Percentiles rank a stretch among this genome's conserved stretches.
Conservation (phyloP, 2,797 vertebrate species). For the Sparus aurata region DNA sequence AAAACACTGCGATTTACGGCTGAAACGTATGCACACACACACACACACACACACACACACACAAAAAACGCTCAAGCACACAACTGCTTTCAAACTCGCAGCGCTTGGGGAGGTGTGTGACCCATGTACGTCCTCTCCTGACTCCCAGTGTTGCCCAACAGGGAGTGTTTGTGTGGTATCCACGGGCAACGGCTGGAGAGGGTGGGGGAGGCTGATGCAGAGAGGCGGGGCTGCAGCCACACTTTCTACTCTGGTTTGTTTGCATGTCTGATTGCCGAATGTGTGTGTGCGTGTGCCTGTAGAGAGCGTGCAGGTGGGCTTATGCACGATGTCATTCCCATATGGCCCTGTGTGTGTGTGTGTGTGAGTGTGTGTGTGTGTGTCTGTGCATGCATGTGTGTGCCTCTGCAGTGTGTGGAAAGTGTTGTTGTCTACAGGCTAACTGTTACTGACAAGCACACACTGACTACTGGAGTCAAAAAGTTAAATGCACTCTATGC, state of each 20-base stretch:
- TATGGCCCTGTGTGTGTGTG: slow-evolving; percentile 34
- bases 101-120: slow-evolving; percentile 75
- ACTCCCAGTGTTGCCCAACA: slow-evolving; percentile 87
- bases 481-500: slow-evolving; percentile 85
- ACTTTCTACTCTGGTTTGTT: slow-evolving; percentile 77
- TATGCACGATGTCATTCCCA: slow-evolving; percentile 67
- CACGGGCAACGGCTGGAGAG: slow-evolving; percentile 79
- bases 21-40: slow-evolving; percentile 37
- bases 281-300: slow-evolving; percentile 59
- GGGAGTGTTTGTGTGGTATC: slow-evolving; percentile 88
- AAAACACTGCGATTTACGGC: slow-evolving; percentile 22
- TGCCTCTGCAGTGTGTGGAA: slow-evolving; percentile 71
- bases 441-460: slow-evolving; percentile 86
- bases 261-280: slow-evolving; percentile 80
- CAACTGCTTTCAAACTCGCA: slow-evolving; percentile 56
- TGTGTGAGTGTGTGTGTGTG: slow-evolving; percentile 39
- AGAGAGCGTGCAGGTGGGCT: slow-evolving; percentile 72
- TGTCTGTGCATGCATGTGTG: slow-evolving; percentile 53
- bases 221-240: slow-evolving; percentile 79
- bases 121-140: slow-evolving; percentile 83
- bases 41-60: too few relatives aligned
- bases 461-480: slow-evolving; percentile 86
- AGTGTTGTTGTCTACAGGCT: slow-evolving; percentile 81
- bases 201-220: slow-evolving; percentile 81
- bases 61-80: slow-evolving; percentile 33